Base-by-base conservation (phyloP, 2,797 vertebrate genomes). In the Pampus argenteus region DNA sequence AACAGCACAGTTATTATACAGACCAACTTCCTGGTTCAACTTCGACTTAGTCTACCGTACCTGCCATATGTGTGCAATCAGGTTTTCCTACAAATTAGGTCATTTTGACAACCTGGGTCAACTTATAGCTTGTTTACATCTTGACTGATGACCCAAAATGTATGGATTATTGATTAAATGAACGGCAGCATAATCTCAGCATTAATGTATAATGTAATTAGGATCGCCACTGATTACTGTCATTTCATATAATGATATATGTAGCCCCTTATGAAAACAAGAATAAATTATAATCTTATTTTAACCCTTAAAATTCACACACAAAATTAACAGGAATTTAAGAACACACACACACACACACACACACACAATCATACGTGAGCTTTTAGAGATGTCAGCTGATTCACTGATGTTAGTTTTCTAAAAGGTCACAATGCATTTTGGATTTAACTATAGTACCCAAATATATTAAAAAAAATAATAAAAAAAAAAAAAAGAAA, bases 351-450 rank as follows among this genome's bases (percentile, higher is more conserved):
- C 28, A 69, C 59, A 55, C 49, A 38, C 6, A 66, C n/a, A 70
- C 42, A 47, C 28, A 69, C 59, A 55, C 49, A 64, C 38, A 20
- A 31, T 54, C 23, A 38, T 48, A 22, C 31, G 44, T 29, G 26
- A 49, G 28, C 44, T 40, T 51, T 67, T 54, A 22, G 42, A 59
- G 49, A 56, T 11, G 45, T 54, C 67, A 31, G 38, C 31, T 52
- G n/a, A n/a, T 61, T 55, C 55, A 66, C 66, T 64, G 38, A 68
- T 56, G 64, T 62, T 62, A 49, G 23, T 55, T 69, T 71, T 62
- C 56, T 18, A n/a, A 83, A 81, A 83, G 80, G 78, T 86, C 62
- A 79, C 28, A 26, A 31, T 44, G 51, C 42, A 68, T 76, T 79
- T 79, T 60, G 38, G 42, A 57, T 70, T 74, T 49, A 26, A 67